These are phyloP conservation scores for Imbricaverruca yamaguchii DNA, from an alignment of 2,888 invertebrate genomes.

Conservation along the genomic window DNA sequence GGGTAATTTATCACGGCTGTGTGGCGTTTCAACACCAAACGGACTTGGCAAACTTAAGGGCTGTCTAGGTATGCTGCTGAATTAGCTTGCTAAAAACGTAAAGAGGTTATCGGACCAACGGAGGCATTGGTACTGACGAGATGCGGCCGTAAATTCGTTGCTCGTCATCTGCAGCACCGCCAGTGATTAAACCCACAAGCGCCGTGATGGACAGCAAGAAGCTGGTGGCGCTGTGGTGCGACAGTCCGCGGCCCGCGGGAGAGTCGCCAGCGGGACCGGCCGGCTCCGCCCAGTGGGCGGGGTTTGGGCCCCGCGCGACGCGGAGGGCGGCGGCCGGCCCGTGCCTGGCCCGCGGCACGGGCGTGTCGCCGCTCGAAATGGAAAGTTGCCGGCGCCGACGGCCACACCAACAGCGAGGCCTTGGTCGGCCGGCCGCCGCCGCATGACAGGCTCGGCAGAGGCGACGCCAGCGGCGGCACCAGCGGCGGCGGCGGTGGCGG, in stretches of 20 bases:
- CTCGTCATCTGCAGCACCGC: too few species aligned
- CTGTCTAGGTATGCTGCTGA: too few species aligned
- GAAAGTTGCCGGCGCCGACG: background rate
- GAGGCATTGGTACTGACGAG: too few species aligned
- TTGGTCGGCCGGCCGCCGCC: background rate
- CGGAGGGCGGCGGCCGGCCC: background rate
- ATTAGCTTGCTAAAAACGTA: too few species aligned
- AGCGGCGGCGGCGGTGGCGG: background rate
- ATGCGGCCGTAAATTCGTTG: too few species aligned
- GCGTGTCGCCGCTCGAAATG: conserved; percentile 17
- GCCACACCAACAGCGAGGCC: background rate
- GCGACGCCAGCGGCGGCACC: background rate
- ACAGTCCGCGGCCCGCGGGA: background rate
- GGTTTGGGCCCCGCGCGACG: background rate
- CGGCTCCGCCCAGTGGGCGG: background rate
- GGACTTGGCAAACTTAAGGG: too few species aligned
- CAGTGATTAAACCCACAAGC: too few species aligned
- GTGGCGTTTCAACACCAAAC: too few species aligned
- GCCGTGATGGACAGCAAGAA: too few species aligned
- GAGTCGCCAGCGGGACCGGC: background rate
- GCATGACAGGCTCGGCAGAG: background rate
- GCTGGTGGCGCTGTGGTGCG: background rate
- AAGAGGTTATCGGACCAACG: too few species aligned
- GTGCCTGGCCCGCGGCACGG: background rate
- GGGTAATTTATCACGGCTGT: too few species aligned